Conservation (phyloP, 2,888 invertebrate genomes). For the Pseudococcus jackbeardsleyi region DNA sequence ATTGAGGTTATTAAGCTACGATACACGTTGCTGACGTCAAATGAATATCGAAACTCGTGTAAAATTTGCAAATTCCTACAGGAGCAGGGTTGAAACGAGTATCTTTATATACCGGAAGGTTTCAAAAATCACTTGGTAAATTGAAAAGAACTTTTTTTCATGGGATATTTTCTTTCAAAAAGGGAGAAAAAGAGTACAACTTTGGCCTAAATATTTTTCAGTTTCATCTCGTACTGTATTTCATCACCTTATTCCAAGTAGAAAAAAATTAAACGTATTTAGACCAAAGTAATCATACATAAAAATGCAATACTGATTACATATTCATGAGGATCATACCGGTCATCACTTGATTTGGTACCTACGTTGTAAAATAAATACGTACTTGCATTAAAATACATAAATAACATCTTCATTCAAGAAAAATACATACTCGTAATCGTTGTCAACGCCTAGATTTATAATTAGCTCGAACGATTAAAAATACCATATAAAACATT, state of each 20-base stretch:
- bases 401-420: constrained; percentile 6
- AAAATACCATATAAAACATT: constrained; percentile 27
- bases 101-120: neutral
- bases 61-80: neutral
- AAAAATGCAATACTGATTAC: neutral
- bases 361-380: neutral
- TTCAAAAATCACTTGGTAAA: neutral
- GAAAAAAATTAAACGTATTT: neutral
- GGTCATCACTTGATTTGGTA: neutral
- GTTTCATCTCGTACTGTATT: too few relatives aligned
- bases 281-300: neutral
- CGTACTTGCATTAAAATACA: neutral
- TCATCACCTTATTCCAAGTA: too few relatives aligned
- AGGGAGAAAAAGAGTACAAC: too few relatives aligned
- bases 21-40: neutral
- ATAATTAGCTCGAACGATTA: constrained; percentile 39
- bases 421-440: constrained; percentile 10
- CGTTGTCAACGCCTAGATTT: constrained; percentile 48
- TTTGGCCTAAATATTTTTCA: too few relatives aligned
- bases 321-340: constrained; percentile 34
- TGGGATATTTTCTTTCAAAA: neutral
- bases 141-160: neutral
- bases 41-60: neutral
- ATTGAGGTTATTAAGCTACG: neutral
- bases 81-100: neutral